Evolutionary conservation across 2,888 invertebrate species (phyloP).

Genomic region (Agapostemon virescens): DNA sequence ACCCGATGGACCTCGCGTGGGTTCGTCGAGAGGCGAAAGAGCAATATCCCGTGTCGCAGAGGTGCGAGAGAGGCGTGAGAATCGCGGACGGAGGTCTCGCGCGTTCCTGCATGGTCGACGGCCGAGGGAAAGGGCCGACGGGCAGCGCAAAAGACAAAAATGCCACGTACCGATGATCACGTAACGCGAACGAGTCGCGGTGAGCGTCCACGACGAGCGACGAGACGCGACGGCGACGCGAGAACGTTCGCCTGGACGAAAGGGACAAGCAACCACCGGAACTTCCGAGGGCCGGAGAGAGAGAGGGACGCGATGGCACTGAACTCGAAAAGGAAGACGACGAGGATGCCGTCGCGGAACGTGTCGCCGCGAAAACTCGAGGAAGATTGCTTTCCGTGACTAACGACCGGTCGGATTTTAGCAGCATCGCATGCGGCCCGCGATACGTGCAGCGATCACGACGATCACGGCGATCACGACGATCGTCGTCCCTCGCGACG

Average conservation of each 20-base stretch:
- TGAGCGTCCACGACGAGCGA: neutral
- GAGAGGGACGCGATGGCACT: constrained; percentile 70
- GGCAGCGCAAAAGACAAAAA: neutral
- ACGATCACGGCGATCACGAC: constrained; percentile 53
- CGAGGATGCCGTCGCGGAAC: constrained; percentile 17
- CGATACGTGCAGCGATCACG: constrained; percentile 55
- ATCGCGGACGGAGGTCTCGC: neutral
- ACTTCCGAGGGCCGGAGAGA: constrained; percentile 52
- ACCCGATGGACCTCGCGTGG: too few species aligned
- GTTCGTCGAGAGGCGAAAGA: neutral
- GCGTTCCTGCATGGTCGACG: neutral
- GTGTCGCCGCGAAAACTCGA: constrained; percentile 43
- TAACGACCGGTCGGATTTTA: constrained; percentile 63
- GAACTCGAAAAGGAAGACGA: constrained; percentile 65
- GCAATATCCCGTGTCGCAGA: neutral
- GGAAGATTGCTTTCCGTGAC: constrained; percentile 63
- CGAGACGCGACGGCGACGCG: neutral
- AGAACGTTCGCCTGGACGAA: constrained; percentile 26
- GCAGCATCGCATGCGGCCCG: constrained; percentile 44
- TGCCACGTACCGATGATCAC: neutral
- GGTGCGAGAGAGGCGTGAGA: neutral
- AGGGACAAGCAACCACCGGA: constrained; percentile 72
- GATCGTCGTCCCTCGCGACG: constrained; percentile 39
- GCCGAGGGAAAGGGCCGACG: neutral
- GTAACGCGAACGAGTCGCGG: neutral